Percentiles rank a stretch among this genome's conserved stretches.
Evolutionary conservation across 2,113 vertebrate species (phyloP).

Genomic region (Sterrhoptilus dennistouni): DNA sequence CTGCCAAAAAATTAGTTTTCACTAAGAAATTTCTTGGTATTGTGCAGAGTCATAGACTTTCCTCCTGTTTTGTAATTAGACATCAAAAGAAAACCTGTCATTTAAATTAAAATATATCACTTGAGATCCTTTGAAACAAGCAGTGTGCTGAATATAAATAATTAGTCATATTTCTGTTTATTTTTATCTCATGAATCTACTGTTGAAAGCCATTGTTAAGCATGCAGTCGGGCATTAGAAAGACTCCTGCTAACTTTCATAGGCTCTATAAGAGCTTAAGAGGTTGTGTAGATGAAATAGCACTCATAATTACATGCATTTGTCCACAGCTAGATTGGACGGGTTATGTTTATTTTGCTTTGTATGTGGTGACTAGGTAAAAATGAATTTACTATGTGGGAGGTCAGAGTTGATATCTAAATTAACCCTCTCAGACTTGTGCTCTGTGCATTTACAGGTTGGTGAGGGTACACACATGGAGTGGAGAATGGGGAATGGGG

Average conservation of each 20-base stretch:
- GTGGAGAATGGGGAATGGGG: not conserved
- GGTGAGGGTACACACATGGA: not conserved
- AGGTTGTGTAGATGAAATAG: not conserved
- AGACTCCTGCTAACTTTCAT: not conserved
- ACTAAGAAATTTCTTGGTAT: not conserved
- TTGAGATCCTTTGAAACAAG: constrained; percentile 32
- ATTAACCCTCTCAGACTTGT: not conserved
- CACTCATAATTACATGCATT: not conserved
- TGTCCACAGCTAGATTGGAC: not conserved
- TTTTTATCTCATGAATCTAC: not conserved
- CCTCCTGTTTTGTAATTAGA: constrained; percentile 7
- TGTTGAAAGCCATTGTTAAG: constrained; percentile 12
- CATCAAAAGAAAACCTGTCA: constrained; percentile 16
- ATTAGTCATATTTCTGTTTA: constrained; percentile 44
- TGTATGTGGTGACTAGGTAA: not conserved
- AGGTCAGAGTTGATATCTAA: not conserved
- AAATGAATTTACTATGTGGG: not conserved
- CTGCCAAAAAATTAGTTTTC: constrained; percentile 23
- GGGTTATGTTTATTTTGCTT: not conserved
- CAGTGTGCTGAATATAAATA: not conserved
- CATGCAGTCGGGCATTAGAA: not conserved
- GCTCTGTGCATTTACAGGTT: not conserved
- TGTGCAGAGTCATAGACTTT: not conserved
- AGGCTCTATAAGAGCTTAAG: not conserved
- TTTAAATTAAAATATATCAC: not conserved